These are phyloP conservation scores for Danio choprae DNA, from an alignment of 2,797 vertebrate species.

Conservation along the genomic window DNA sequence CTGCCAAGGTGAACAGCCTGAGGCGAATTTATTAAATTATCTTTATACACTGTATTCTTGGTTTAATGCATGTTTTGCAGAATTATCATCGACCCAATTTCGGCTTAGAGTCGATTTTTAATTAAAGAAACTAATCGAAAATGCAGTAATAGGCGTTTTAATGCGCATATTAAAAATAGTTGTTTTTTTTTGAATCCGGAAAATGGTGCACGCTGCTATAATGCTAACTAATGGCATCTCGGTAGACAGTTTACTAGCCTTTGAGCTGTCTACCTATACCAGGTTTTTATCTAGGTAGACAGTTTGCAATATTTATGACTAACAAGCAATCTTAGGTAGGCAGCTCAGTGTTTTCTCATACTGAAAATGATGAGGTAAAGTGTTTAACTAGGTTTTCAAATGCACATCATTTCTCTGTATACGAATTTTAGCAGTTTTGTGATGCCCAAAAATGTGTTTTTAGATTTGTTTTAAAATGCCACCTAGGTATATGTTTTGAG, in stretches of 20 bases:
- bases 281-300: neutral
- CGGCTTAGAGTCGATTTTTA: neutral
- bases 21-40: slow-evolving; percentile 23
- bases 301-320: neutral
- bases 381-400: neutral
- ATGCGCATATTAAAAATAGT: neutral
- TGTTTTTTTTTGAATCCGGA: neutral
- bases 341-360: neutral
- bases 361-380: neutral
- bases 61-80: neutral
- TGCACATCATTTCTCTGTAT: neutral
- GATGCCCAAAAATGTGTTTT: neutral
- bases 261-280: neutral
- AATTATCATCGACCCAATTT: too few species aligned
- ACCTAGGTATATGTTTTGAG: neutral
- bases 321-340: neutral
- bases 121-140: neutral
- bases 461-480: neutral
- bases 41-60: neutral
- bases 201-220: neutral
- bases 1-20: slow-evolving; percentile 62
- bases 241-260: neutral
- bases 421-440: neutral
- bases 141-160: neutral
- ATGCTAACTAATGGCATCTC: neutral